Conservation (phyloP, 92 coral and sea anemone species). For the Zoanthus gigantus region DNA sequence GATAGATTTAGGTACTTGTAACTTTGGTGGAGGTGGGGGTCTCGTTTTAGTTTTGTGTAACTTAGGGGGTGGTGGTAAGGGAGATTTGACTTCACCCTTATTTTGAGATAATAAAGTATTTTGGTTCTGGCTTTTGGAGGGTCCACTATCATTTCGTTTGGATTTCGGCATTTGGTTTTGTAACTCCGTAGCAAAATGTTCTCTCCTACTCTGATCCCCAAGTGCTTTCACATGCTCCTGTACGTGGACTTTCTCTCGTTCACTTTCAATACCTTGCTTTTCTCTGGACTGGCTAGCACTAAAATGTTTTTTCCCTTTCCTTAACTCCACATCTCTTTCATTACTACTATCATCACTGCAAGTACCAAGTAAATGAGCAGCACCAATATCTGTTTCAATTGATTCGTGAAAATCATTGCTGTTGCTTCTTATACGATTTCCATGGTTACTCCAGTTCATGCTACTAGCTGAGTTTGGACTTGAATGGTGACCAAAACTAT, state of each 20-base stretch:
- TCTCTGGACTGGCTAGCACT: conserved; percentile 50
- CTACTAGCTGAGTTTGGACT: conserved; percentile 66
- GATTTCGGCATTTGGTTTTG: conserved; percentile 21
- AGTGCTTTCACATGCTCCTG: conserved; percentile 8
- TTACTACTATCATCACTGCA: conserved; percentile 73
- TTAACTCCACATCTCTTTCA: conserved; percentile 48
- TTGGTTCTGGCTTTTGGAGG: conserved; percentile 39
- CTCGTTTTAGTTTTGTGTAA: conserved; percentile 77
- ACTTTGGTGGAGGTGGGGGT: conserved; percentile 85
- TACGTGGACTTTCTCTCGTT: conserved; percentile 43
- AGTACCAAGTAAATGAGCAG: conserved; percentile 64
- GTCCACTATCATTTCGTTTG: conserved; percentile 21
- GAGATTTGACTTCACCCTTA: conserved; percentile 51
- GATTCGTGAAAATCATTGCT: conserved; percentile 76
- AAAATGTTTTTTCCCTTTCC: conserved; percentile 48
- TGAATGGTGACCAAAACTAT: conserved; percentile 77
- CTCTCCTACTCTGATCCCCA: conserved; percentile 40
- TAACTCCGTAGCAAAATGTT: conserved; percentile 6
- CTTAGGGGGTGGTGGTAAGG: conserved; percentile 78
- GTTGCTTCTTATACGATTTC: conserved; percentile 60
- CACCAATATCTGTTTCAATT: conserved; percentile 76
- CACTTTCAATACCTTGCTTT: conserved; percentile 46
- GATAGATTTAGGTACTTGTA: conserved; percentile 84
- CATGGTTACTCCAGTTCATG: conserved; percentile 82
- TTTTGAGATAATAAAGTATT: conserved; percentile 14